Base-by-base conservation (phyloP, 2,797 vertebrate genomes). In the Telmatherina bonti region DNA sequence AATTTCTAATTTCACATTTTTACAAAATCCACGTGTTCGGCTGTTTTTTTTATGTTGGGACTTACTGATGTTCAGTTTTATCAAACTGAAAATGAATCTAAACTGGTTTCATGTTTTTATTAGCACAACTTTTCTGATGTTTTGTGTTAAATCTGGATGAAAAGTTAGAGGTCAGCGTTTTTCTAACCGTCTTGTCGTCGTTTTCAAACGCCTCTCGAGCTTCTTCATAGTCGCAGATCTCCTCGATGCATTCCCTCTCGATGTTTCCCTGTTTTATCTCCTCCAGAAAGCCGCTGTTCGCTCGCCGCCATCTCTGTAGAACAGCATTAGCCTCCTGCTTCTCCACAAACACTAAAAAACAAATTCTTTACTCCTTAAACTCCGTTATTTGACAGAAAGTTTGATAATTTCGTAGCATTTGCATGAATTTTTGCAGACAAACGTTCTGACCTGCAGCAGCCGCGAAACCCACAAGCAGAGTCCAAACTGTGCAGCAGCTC, bases 211-310 rank as follows among this genome's bases (percentile, higher is more conserved):
- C 92, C 27, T 97, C 96, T 0, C 94, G 87, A 0, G 95, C 96
- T 81, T 97, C 96, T 60, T 97, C 96, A 10, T 94, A 96, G 86
- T 91, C 72, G 16, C 96, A 97, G 33, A 90, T 77, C 80, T 97
- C 96, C 81, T 97, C 96, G 0, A 5, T 0, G 58, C 96, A 97
- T 38, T 97, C 96, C 8, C 95, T 79, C 79, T 97, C 93, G 68
- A 97, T 86, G 84, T 96, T 94, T 3, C 94, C 96, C 0, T 85
- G 75, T 0, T 93, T 92, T 24, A 97, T 0, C 81, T 96, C 88
- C 83, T 96, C 96, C 55, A 96, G 83, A 79, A 83, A 87, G 55
- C 93, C 93, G 0, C 70, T 72, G 80, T 94, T 94, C 0, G 92
- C 93, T 2, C 94, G 83, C 2, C 81, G 79, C 35, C 66, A 24